phyloP scores from a whole-genome alignment of 1,140 invertebrate genomes.

The Leptinotarsa defecta region DNA sequence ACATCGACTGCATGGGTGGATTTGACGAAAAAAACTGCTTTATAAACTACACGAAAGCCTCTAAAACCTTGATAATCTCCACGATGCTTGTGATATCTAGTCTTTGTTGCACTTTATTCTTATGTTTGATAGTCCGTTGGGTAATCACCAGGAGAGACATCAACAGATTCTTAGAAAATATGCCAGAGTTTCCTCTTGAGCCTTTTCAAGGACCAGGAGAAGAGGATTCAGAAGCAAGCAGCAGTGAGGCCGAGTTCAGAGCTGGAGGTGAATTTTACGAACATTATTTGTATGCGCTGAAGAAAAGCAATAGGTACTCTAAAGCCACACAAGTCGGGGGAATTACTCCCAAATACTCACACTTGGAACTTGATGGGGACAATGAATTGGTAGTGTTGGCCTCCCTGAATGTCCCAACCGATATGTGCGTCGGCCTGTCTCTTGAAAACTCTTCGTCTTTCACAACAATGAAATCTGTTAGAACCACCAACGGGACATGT shows the following conservation, averaged over 20 bases:
- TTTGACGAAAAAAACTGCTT: slow-evolving; percentile 37
- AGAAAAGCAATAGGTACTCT: slow-evolving; percentile 16
- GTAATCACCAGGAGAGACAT: slow-evolving; percentile 3
- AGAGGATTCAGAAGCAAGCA: background rate
- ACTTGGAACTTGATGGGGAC: slow-evolving; percentile 18
- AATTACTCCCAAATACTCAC: background rate
- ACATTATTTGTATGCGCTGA: slow-evolving; percentile 20
- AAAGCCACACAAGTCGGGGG: background rate
- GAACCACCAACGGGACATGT: background rate
- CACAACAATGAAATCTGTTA: background rate
- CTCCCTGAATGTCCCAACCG: slow-evolving; percentile 32
- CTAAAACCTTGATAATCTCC: slow-evolving; percentile 1
- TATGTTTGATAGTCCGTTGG: slow-evolving; percentile 19
- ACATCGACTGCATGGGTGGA: slow-evolving; percentile 30
- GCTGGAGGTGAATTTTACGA: slow-evolving; percentile 34
- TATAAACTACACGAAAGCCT: background rate
- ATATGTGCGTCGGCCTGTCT: slow-evolving; percentile 30
- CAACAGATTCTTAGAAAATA: background rate
- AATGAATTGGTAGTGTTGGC: slow-evolving; percentile 35
- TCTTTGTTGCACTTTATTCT: background rate
- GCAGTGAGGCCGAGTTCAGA: slow-evolving; percentile 25
- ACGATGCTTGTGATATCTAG: background rate
- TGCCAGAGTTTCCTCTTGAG: slow-evolving; percentile 1
- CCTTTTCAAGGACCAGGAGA: slow-evolving; percentile 32
- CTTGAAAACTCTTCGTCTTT: background rate